Base-by-base conservation (phyloP, 2,888 invertebrate species). In the Acleris sparsana region DNA sequence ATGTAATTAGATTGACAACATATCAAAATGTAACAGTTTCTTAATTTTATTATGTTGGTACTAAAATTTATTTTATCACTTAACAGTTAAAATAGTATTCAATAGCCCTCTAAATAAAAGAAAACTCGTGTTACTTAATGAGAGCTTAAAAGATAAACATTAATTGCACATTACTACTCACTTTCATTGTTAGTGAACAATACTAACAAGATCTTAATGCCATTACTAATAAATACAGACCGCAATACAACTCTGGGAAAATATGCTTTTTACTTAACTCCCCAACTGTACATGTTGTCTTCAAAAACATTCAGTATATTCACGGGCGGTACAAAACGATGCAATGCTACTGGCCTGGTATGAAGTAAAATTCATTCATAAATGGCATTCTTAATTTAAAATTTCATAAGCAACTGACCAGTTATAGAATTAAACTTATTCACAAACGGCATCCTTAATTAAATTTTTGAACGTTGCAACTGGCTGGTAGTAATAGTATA, bases 101-200 rank as follows among this genome's bases (percentile, higher is more conserved):
- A 16, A 53, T 39, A 18, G 16, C 16, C 5, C 46, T 9, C n/a
- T 25, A 17, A 56, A 62, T 55, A 44, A 55, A 49, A 58, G 44
- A 58, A 57, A 58, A 57, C 57, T 46, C 22, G 13, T 39, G 0
- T 55, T 29, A 64, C 43, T 53, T 46, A 16, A n/a, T 43, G 20
- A 43, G 48, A 58, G 52, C 39, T 44, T 52, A 33, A 60, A 60
- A 60, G 65, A 65, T 61, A 65, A 65, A 18, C 39, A 56, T 46
- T 51, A 56, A 65, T 65, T 65, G 48, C 33, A 13, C 33, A 33
- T 66, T 57, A 61, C 62, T 69, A 65, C 69, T 75, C 75, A 83
- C 87, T 85, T 86, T 85, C 85, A 70, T 81, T 84, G 77, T 68
- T 55, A 65, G 22, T 18, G 62, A 66, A 66, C 66, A 66, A 66